phyloP scores from a whole-genome alignment of 2,888 invertebrate species.

The Cantharis flavilabris region DNA sequence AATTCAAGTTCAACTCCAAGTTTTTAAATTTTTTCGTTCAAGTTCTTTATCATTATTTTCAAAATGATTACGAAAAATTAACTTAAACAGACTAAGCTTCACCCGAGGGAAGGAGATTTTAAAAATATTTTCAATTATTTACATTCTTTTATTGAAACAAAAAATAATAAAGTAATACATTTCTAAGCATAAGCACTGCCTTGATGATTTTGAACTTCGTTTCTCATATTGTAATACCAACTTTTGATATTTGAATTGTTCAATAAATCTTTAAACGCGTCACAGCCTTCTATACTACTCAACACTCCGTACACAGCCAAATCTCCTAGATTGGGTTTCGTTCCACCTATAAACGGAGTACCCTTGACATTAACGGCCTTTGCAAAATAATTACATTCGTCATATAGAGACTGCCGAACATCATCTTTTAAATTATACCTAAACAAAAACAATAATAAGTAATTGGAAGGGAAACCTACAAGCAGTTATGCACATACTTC shows the following conservation, averaged over 20 bases:
- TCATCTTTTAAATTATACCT: slow-evolving; percentile 86
- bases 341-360: slow-evolving; percentile 83
- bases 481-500: slow-evolving; percentile 57
- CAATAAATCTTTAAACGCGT: slow-evolving; percentile 82
- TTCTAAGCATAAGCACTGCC: slow-evolving; percentile 55
- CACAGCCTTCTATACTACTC: slow-evolving; percentile 91
- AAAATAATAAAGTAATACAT: neutral
- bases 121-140: neutral
- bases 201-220: slow-evolving; percentile 62
- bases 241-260: slow-evolving; percentile 72
- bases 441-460: slow-evolving; percentile 38
- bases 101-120: too few relatives aligned
- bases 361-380: slow-evolving; percentile 70
- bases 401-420: slow-evolving; percentile 87
- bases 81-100: too few relatives aligned
- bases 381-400: slow-evolving; percentile 83
- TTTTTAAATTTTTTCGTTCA: too few relatives aligned
- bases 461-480: neutral
- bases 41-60: too few relatives aligned
- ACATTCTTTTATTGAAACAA: neutral
- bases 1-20: too few relatives aligned
- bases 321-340: slow-evolving; percentile 88
- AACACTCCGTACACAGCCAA: slow-evolving; percentile 89
- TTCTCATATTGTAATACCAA: slow-evolving; percentile 81
- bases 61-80: too few relatives aligned